Evolutionary conservation across 2,888 invertebrate species (phyloP).

Genomic region (Apomyelois bistriatella): DNA sequence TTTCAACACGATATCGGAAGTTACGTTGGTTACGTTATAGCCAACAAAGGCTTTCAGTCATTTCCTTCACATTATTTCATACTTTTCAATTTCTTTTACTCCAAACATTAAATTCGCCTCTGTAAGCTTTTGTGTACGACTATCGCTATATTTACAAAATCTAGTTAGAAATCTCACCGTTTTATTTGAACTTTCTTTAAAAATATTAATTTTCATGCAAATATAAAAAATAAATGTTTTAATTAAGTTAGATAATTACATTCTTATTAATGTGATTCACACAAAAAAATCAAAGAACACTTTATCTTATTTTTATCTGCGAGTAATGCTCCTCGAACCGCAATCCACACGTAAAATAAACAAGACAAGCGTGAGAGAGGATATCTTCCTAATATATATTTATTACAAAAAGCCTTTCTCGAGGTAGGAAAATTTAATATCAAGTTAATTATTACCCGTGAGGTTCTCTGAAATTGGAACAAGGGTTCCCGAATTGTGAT

Average conservation of each 20-base stretch:
- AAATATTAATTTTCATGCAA: too few species aligned
- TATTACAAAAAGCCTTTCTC: background rate
- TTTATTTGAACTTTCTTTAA: too few species aligned
- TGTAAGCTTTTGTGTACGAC: background rate
- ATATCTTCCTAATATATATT: background rate
- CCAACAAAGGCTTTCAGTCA: background rate
- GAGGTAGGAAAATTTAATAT: background rate
- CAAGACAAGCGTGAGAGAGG: too few species aligned
- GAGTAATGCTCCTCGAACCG: too few species aligned
- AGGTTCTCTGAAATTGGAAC: background rate
- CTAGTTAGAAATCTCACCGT: too few species aligned
- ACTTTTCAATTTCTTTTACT: background rate
- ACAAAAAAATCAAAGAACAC: too few species aligned
- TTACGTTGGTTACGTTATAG: background rate
- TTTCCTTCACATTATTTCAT: background rate
- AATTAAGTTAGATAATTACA: too few species aligned
- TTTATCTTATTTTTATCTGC: too few species aligned
- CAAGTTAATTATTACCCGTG: background rate
- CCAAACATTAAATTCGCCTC: background rate
- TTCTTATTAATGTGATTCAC: too few species aligned
- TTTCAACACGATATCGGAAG: background rate
- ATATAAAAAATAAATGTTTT: too few species aligned
- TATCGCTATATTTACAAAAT: too few species aligned
- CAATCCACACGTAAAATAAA: too few species aligned
- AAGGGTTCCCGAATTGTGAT: background rate